Conservation (phyloP, 2,888 invertebrate genomes). For the Priocnemis perturbator region DNA sequence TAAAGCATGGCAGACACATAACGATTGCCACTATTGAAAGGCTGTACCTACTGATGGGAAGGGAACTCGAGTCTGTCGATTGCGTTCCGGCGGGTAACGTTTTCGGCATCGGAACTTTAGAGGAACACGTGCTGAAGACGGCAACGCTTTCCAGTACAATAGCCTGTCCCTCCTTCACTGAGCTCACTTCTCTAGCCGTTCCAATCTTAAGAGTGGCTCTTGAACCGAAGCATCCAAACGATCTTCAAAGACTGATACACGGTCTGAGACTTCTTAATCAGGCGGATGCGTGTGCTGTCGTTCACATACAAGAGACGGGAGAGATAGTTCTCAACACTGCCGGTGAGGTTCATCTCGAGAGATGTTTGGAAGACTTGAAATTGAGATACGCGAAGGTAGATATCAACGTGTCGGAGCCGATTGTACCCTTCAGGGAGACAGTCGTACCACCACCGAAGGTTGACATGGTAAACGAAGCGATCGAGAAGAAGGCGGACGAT, state of each 20-base stretch:
- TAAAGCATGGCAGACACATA: slow-evolving; percentile 81
- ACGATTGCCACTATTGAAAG: slow-evolving; percentile 82
- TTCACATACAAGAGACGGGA: slow-evolving; percentile 93
- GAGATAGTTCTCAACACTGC: slow-evolving; percentile 96
- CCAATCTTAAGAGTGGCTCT: slow-evolving; percentile 96
- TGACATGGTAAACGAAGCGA: slow-evolving; percentile 91
- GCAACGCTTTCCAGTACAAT: slow-evolving; percentile 90
- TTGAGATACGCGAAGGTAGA: slow-evolving; percentile 89
- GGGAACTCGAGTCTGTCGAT: slow-evolving; percentile 88
- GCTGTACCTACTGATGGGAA: slow-evolving; percentile 94
- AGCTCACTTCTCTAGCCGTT: slow-evolving; percentile 84
- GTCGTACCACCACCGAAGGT: slow-evolving; percentile 87
- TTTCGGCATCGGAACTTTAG: slow-evolving; percentile 90
- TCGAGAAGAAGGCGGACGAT: slow-evolving; percentile 80
- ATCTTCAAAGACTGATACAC: slow-evolving; percentile 84
- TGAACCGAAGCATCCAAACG: slow-evolving; percentile 88
- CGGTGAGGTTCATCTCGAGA: slow-evolving; percentile 97
- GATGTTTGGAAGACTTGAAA: slow-evolving; percentile 95
- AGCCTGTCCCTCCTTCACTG: slow-evolving; percentile 91
- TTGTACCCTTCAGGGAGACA: slow-evolving; percentile 97
- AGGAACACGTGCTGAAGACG: slow-evolving; percentile 90
- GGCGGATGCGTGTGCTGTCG: slow-evolving; percentile 95
- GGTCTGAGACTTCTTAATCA: slow-evolving; percentile 93
- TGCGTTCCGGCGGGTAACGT: slow-evolving; percentile 94
- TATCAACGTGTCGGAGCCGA: slow-evolving; percentile 94